Base-by-base conservation (phyloP, 2,113 vertebrate genomes). In the Dipodomys merriami region DNA sequence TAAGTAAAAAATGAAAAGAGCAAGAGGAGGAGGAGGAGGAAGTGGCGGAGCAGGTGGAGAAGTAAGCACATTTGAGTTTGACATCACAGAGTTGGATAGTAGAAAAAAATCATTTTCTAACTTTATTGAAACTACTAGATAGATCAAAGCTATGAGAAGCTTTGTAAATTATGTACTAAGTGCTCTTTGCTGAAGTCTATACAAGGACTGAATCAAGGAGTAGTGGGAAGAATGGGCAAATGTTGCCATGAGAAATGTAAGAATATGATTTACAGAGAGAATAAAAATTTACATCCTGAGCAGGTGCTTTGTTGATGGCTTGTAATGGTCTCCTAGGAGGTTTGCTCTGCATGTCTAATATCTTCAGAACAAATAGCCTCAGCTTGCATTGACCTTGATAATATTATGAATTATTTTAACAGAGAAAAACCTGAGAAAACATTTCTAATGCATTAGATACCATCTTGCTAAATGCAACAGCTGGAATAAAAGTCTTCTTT, bases 381-480 rank as follows among this genome's bases (percentile, higher is more conserved):
- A 85, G 91, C 91, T 96, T 97, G 5, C 65, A 78, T 71, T 97
- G 95, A 97, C 97, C 96, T 97, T 97, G 95, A 67, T 95, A 96
- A 86, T 90, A 93, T 97, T 97, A 97, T 78, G 95, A 83, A 91
- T 96, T 97, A 97, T 97, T 98, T 97, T 97, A 98, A 96, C 89
- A 95, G 94, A 44, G 35, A 15, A 95, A 97, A 97, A 96, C 65
- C 84, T 95, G 35, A 74, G 77, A 91, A 92, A 95, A 95, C 79
- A 90, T 97, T 78, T 97, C 95, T 83, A 91, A 97, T 83, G 64
- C 80, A 96, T 95, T 95, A 97, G 95, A 83, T 74, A 85, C 62
- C 94, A 96, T 88, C 77, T 83, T 90, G 69, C 19, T 97, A 97
- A 97, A 97, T 95, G 96, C 91, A 94, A 94, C 86, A 92, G 95